A percentile compares a stretch with the other conserved stretches of the same genome.
These are phyloP conservation scores for Girardia tigrina DNA, from an alignment of 2,888 invertebrate species.

Conservation along the genomic window DNA sequence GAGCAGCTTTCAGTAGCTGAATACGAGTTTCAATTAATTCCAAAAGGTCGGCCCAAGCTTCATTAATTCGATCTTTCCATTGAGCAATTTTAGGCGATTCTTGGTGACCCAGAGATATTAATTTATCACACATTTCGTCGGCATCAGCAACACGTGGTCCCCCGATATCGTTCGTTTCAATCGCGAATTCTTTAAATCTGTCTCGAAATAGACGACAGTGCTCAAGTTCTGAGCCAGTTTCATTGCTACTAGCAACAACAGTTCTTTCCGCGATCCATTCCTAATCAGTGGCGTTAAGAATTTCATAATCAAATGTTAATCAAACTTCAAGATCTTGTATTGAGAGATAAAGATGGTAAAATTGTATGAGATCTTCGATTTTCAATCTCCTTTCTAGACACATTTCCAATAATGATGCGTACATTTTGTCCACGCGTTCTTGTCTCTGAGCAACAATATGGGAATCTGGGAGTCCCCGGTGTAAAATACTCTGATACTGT, in stretches of 20 bases:
- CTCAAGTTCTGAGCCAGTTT: conserved; percentile 91
- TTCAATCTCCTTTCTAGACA: conserved; percentile 81
- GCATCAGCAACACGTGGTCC: conserved; percentile 80
- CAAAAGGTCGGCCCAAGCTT: conserved; percentile 93
- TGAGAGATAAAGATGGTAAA: conserved; percentile 88
- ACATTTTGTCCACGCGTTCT: conserved; percentile 78
- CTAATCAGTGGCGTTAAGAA: neutral
- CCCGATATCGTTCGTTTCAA: conserved; percentile 87
- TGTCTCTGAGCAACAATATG: conserved; percentile 39
- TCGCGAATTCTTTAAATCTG: conserved; percentile 90
- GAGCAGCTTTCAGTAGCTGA: conserved; percentile 61
- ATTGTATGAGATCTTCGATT: conserved; percentile 55
- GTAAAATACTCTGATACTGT: conserved; percentile 67
- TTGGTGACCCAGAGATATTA: conserved; percentile 77
- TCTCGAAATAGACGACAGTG: conserved; percentile 75
- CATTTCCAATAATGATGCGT: conserved; percentile 90
- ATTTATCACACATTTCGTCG: conserved; percentile 84
- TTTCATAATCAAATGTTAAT: neutral
- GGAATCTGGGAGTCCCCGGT: conserved; percentile 69
- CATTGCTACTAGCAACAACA: conserved; percentile 70
- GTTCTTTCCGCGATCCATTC: conserved; percentile 32
- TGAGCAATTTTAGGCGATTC: conserved; percentile 95
- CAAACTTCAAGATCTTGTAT: conserved; percentile 84
- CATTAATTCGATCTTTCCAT: conserved; percentile 90
- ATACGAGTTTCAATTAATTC: conserved; percentile 83